phyloP scores from a whole-genome alignment of 2,797 vertebrate species.

The Tympanoctomys barrerae region DNA sequence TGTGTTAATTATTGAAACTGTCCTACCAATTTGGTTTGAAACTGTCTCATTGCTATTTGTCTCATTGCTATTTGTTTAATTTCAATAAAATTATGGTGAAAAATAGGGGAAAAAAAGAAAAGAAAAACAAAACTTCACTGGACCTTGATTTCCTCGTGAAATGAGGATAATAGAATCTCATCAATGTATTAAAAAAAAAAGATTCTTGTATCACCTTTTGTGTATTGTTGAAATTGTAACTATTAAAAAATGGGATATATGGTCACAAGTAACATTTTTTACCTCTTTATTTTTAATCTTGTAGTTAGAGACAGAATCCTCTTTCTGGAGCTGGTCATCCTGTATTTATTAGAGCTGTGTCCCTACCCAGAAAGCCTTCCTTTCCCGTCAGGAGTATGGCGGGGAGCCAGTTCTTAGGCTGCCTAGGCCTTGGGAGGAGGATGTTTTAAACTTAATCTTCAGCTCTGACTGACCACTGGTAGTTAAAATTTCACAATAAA shows the following conservation, averaged over 20 bases:
- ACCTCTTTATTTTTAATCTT: not conserved
- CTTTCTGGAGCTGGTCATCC: not conserved
- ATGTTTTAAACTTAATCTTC: not conserved
- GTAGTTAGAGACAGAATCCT: not conserved
- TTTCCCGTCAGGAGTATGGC: not conserved
- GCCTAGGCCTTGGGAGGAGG: not conserved
- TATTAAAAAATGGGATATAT: not conserved
- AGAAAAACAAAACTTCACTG: not conserved
- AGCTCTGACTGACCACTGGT: not conserved
- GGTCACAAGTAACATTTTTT: not conserved
- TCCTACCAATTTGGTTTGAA: no score
- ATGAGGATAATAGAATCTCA: constrained; percentile 38
- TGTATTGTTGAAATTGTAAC: not conserved
- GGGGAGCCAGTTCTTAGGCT: not conserved
- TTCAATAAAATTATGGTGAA: no score
- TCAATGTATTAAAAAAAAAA: not conserved
- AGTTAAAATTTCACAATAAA: not conserved
- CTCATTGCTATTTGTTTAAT: no score
- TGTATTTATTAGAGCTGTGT: not conserved
- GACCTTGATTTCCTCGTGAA: constrained; percentile 43
- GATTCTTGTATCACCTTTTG: not conserved
- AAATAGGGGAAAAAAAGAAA: no score
- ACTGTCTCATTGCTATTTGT: no score
- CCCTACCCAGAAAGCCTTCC: not conserved
- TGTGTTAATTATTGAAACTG: no score